These are phyloP conservation scores for Agrilus biguttatus DNA, from an alignment of 2,888 invertebrate species.

Conservation along the genomic window DNA sequence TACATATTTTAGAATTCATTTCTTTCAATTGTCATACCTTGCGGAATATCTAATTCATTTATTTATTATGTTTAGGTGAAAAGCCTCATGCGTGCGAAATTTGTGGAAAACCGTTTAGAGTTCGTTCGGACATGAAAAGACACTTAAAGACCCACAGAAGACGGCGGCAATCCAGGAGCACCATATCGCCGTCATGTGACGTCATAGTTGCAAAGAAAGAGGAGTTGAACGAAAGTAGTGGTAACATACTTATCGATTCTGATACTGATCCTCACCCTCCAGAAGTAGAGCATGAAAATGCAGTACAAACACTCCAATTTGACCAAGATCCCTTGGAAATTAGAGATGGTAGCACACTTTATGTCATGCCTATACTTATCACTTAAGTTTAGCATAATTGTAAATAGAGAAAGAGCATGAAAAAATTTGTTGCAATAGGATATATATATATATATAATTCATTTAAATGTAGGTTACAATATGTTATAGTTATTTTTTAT, in stretches of 20 bases:
- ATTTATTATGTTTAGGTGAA: constrained; percentile 39
- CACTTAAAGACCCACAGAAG: constrained; percentile 57
- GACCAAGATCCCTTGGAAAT: constrained; percentile 31
- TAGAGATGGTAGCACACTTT: constrained; percentile 31
- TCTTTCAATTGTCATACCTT: too few relatives aligned
- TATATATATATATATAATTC: too few relatives aligned
- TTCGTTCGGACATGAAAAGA: constrained; percentile 68
- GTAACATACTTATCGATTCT: constrained; percentile 18
- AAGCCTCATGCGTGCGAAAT: constrained; percentile 61
- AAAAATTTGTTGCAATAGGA: too few relatives aligned
- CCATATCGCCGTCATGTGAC: constrained; percentile 12
- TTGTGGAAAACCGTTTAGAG: constrained; percentile 71
- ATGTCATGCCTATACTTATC: constrained; percentile 27
- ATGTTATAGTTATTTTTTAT: too few relatives aligned
- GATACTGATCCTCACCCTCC: constrained; percentile 23
- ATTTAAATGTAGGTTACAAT: too few relatives aligned
- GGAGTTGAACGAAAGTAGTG: constrained; percentile 10
- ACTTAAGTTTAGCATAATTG: constrained; percentile 9
- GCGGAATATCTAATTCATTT: too few relatives aligned
- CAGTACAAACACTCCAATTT: constrained; percentile 25
- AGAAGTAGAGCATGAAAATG: constrained; percentile 22
- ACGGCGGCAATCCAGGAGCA: constrained; percentile 16
- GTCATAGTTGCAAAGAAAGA: constrained; percentile 12
- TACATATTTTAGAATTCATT: too few relatives aligned
- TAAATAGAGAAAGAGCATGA: too few relatives aligned